phyloP scores from a whole-genome alignment of 1,140 invertebrate genomes.

The Dendrolimus punctatus region DNA sequence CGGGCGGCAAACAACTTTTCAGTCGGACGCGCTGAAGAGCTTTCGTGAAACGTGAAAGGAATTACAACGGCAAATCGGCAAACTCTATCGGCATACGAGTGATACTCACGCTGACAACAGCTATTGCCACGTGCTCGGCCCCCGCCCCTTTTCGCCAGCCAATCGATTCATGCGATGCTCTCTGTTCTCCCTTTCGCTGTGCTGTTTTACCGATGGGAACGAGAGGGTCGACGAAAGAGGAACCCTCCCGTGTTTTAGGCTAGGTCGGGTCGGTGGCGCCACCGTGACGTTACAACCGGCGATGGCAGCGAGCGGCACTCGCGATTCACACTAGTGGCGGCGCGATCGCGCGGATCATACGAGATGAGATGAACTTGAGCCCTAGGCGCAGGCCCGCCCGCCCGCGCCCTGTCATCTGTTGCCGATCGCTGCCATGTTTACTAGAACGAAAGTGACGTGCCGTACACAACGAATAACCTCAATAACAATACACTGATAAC shows the following conservation, averaged over 20 bases:
- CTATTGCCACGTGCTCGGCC: constrained; percentile 54
- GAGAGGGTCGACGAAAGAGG: constrained; percentile 43
- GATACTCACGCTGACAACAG: constrained; percentile 37
- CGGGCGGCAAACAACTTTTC: constrained; percentile 14
- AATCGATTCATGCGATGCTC: constrained; percentile 52
- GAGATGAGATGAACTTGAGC: constrained; percentile 56
- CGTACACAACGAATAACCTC: constrained; percentile 66
- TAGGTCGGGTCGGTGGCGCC: constrained; percentile 60
- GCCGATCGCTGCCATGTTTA: constrained; percentile 66
- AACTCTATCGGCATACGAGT: constrained; percentile 26
- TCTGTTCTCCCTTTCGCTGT: constrained; percentile 39
- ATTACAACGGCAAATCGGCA: constrained; percentile 37
- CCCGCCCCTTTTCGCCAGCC: constrained; percentile 57
- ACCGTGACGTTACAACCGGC: constrained; percentile 23
- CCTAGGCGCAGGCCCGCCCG: constrained; percentile 55
- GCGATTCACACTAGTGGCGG: constrained; percentile 26
- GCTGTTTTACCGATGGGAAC: constrained; percentile 59
- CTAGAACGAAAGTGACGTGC: constrained; percentile 62
- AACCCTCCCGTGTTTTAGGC: constrained; percentile 37
- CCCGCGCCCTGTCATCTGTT: constrained; percentile 67
- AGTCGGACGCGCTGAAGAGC: constrained; percentile 17
- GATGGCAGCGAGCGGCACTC: constrained; percentile 24
- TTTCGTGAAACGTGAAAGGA: constrained; percentile 29
- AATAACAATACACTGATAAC: constrained; percentile 37
- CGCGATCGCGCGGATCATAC: constrained; percentile 37